Base-by-base conservation (phyloP, 2,113 vertebrate species). In the Nanorana parkeri region DNA sequence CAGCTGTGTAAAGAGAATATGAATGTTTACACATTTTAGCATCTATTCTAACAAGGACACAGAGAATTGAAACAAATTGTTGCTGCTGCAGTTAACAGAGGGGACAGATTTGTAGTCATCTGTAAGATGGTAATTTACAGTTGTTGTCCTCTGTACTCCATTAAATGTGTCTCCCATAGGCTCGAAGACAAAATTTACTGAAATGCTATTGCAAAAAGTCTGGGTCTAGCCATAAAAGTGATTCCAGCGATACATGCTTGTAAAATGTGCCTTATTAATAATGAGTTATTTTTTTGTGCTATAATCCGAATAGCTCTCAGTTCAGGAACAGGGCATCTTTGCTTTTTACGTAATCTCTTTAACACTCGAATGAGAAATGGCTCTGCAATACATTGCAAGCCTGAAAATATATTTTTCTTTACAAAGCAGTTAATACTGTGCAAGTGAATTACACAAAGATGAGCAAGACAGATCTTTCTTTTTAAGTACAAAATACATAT, bases 181-280 rank as follows among this genome's bases (percentile, higher is more conserved):
- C 78, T 69, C 78, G 19, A 26, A 80, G 78, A 69, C 66, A 61
- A 80, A 80, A 80, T 80, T 80, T 80, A 80, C 54, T 80, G 78
- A 80, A 80, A 80, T 69, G 65, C 66, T 69, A 68, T 80, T 61
- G 78, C 67, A 68, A 80, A 78, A 80, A 80, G 55, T 80, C 78
- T 80, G 32, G 54, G 55, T 47, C 67, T 61, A 80, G 78, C 78
- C 78, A 61, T 80, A 80, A 80, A 80, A 68, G 55, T 58, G 66
- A 60, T 80, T 80, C 65, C 78, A 80, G 66, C 78, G 61, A 69
- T 69, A 68, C 55, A 80, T 80, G 78, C 78, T 69, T 80, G 67
- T 80, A 80, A 80, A 80, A 80, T 80, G 78, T 80, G 66, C 78
- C 78, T 80, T 79, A 80, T 80, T 80, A 79, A 79, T 80, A 80